Conservation (phyloP, 2,113 vertebrate genomes). For the Paralichthys olivaceus region DNA sequence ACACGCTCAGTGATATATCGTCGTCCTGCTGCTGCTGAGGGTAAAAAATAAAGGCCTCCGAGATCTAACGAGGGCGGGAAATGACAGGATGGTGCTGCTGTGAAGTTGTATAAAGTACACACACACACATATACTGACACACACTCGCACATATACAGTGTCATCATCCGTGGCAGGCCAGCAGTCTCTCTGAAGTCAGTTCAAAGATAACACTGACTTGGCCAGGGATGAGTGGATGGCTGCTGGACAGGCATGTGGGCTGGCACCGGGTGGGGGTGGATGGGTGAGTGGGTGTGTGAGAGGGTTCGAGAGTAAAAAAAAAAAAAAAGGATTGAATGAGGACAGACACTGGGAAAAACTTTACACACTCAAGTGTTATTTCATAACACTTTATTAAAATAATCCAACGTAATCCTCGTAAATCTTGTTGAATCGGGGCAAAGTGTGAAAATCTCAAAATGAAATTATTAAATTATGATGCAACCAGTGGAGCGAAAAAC, state of each 20-base stretch:
- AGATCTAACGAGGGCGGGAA: conserved; percentile 48
- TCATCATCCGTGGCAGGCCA: conserved; percentile 38
- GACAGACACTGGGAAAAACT: neutral
- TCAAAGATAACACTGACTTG: conserved; percentile 79
- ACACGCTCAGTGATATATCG: conserved; percentile 51
- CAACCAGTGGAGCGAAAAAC: neutral
- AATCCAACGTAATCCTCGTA: conserved; percentile 28
- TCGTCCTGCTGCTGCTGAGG: conserved; percentile 31
- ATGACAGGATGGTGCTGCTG: conserved; percentile 49
- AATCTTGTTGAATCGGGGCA: conserved; percentile 32
- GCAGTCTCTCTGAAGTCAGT: conserved; percentile 72
- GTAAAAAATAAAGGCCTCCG: conserved; percentile 42
- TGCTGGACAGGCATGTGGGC: conserved; percentile 64
- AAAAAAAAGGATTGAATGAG: neutral
- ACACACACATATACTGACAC: conserved; percentile 25
- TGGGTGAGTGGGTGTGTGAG: neutral
- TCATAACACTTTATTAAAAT: conserved; percentile 2
- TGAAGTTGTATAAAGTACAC: conserved; percentile 30
- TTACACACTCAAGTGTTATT: neutral
- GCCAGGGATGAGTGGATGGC: conserved; percentile 62
- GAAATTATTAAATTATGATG: neutral
- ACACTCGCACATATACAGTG: conserved; percentile 30
- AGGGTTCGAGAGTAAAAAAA: neutral
- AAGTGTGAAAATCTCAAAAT: conserved; percentile 17
- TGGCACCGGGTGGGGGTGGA: conserved; percentile 12